Base-by-base conservation (phyloP, 2,888 invertebrate species). In the Apamea monoglypha region DNA sequence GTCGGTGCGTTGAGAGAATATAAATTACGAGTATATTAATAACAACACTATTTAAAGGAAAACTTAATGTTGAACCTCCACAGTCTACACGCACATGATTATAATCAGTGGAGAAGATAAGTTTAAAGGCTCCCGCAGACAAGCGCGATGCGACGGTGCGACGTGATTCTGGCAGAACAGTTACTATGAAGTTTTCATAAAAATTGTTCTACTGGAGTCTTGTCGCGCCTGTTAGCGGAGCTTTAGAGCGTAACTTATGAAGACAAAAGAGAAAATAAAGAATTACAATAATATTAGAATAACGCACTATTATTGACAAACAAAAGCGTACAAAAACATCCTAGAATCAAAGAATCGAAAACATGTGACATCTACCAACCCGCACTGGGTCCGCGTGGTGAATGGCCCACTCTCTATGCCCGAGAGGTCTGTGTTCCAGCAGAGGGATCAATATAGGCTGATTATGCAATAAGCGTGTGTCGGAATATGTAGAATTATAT, bases 11-110 rank as follows among this genome's bases (percentile, higher is more conserved):
- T 59, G 14, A 56, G 21, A 50, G 83, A 83, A 85, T 83, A 72
- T 56, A 25, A 83, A 84, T 50, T 82, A 75, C 16, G 16, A 75
- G 21, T 67, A 16, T 73, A 53, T 59, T 79, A 50, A 56, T 80
- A 53, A 36, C 32, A 36, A 10, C 29, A 68, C 56, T 76, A 64
- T 40, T 40, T 61, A 61, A 70, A 75, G 84, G 84, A 74, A 70
- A 84, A 73, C 59, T 59, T 40, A 25, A 32, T 53, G 16, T 61
- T 44, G 18, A 32, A 40, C 21, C 16, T 69, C 21, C 16, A 69
- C 25, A 47, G 12, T 32, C 10, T 7, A 32, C 21, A 68, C 18
- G 21, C 36, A 18, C 32, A 71, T 25, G 5, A 50, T 29, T 78
- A 50, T n/a, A 44, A 64, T 29, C 10, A 44, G n/a, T 29, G 1